Conservation (phyloP, 2,797 vertebrate species). For the Arrhamphus sclerolepis region DNA sequence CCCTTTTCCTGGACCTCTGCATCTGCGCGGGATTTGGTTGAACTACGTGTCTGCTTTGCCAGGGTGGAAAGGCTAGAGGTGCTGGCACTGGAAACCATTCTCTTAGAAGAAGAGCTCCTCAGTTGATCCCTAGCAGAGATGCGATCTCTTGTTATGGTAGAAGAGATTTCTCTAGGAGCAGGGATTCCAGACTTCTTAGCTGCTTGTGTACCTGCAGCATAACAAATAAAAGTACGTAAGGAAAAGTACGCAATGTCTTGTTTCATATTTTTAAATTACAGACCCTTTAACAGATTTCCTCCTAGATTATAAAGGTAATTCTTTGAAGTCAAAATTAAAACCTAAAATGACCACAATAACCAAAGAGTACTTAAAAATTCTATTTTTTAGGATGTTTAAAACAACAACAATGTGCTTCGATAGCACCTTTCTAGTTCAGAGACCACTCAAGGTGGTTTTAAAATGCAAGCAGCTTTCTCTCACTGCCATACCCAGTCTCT, state of each 20-base stretch:
- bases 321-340: too few species aligned
- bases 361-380: too few species aligned
- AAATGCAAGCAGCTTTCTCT: too few species aligned
- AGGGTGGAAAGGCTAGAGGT: constrained; percentile 87
- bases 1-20: constrained; percentile 83
- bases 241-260: background rate
- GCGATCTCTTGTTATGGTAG: constrained; percentile 85
- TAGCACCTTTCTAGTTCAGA: too few species aligned
- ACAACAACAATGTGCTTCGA: too few species aligned
- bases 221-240: constrained; percentile 19
- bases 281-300: too few species aligned
- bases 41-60: constrained; percentile 84
- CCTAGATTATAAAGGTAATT: too few species aligned
- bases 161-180: constrained; percentile 86
- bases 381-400: too few species aligned
- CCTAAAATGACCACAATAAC: too few species aligned
- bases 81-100: constrained; percentile 87
- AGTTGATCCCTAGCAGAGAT: constrained; percentile 83
- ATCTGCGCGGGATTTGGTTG: constrained; percentile 84
- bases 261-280: too few species aligned
- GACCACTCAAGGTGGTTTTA: too few species aligned
- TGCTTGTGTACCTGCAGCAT: constrained; percentile 81
- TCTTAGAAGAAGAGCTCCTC: constrained; percentile 80
- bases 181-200: constrained; percentile 94
- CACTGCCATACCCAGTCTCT: too few species aligned